Evolutionary conservation across 2,797 vertebrate genomes (phyloP).

Genomic region (Platalea minor): DNA sequence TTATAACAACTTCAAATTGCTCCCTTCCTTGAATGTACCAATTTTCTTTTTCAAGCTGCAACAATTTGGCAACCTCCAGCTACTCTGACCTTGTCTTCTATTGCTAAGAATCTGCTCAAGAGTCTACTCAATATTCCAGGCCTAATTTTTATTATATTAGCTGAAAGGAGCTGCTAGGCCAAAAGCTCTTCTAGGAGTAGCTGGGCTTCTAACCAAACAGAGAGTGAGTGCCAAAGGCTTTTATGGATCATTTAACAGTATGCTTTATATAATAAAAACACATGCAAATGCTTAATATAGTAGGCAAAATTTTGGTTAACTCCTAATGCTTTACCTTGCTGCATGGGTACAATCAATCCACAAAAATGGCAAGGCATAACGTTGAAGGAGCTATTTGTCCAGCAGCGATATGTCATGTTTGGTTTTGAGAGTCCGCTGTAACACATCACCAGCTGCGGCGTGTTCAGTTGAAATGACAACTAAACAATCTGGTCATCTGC

Average conservation of each 20-base stretch:
- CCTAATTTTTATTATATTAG: background rate
- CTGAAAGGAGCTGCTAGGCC: background rate
- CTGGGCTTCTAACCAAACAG: background rate
- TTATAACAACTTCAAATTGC: conserved; percentile 22
- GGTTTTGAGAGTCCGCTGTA: background rate
- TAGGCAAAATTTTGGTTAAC: background rate
- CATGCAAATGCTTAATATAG: background rate
- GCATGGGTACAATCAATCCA: background rate
- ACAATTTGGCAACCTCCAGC: background rate
- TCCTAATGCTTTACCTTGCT: background rate
- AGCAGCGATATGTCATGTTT: rapidly evolving
- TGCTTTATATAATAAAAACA: background rate
- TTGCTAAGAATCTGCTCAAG: background rate
- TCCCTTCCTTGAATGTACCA: background rate
- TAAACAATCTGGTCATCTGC: background rate
- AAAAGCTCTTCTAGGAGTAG: background rate
- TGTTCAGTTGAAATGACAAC: background rate
- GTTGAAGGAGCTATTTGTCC: background rate
- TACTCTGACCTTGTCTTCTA: background rate
- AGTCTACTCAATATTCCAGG: background rate
- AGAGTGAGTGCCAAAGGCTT: background rate
- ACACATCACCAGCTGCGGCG: background rate
- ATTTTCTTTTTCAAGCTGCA: conserved; percentile 37
- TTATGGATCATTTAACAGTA: background rate
- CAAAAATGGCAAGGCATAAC: background rate